phyloP scores from a whole-genome alignment of 92 coral and sea anemone species.

The Phenganax marumi region DNA sequence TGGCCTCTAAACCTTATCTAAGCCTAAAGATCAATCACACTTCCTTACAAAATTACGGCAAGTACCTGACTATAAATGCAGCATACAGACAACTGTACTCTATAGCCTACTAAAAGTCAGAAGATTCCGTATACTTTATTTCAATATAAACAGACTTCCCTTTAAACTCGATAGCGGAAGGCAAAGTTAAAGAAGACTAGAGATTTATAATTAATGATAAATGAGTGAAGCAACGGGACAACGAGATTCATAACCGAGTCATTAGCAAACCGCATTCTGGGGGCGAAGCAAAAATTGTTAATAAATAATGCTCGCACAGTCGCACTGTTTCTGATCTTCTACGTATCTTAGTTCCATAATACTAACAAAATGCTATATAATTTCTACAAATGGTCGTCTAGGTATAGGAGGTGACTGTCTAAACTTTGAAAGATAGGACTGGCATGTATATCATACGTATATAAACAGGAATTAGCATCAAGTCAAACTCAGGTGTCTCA shows the following conservation, averaged over 20 bases:
- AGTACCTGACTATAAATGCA: too few relatives aligned
- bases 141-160: neutral
- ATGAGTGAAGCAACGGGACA: neutral
- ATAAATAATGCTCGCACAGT: neutral
- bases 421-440: neutral
- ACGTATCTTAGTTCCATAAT: neutral
- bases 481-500: constrained; percentile 17
- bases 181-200: neutral
- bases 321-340: neutral
- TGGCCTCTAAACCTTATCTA: too few relatives aligned
- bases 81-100: neutral
- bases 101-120: too few relatives aligned
- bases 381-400: neutral
- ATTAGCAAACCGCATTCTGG: neutral
- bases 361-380: neutral
- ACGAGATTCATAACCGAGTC: neutral
- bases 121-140: neutral
- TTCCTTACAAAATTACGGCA: too few relatives aligned
- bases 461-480: constrained; percentile 11
- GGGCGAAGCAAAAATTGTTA: neutral
- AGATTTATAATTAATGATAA: neutral
- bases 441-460: neutral
- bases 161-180: neutral
- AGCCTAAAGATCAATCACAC: too few relatives aligned
- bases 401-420: neutral